Conservation (phyloP, 2,797 vertebrate species). For the Argentina silus region DNA sequence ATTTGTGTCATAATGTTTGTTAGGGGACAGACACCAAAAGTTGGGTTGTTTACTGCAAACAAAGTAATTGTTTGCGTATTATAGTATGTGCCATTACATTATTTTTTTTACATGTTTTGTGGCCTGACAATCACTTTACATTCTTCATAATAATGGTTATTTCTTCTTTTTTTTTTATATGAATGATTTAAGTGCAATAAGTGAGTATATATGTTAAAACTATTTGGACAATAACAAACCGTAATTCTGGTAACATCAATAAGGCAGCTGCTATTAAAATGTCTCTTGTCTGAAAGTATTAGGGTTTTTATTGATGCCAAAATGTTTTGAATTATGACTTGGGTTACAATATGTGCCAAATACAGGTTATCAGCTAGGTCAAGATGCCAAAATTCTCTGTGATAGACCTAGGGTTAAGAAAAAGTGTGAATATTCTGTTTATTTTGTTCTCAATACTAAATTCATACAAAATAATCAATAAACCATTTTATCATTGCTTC, state of each 20-base stretch:
- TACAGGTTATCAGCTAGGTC: no score
- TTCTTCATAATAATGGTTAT: constrained; percentile 40
- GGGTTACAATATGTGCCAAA: background rate
- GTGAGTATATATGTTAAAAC: constrained; percentile 23
- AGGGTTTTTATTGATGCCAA: constrained; percentile 8
- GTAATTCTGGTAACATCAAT: constrained; percentile 36
- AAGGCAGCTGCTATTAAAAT: constrained; percentile 58
- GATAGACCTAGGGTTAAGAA: no score
- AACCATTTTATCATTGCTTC: background rate
- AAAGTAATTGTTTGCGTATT: background rate
- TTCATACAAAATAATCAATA: background rate
- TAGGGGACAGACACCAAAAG: background rate
- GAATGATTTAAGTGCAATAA: constrained; percentile 48
- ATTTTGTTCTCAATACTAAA: background rate
- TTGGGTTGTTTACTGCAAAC: background rate
- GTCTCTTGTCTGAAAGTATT: constrained; percentile 7
- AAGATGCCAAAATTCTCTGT: no score
- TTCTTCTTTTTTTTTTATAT: constrained; percentile 46
- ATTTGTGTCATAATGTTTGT: background rate
- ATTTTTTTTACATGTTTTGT: constrained; percentile 60
- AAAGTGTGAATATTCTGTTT: no score
- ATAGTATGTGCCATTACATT: constrained; percentile 56
- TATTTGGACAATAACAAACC: constrained; percentile 26
- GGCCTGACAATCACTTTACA: constrained; percentile 61
- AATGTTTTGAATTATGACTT: constrained; percentile 39